Base-by-base conservation (phyloP, 1,140 invertebrate genomes). In the Zaprionus lachaisei region DNA sequence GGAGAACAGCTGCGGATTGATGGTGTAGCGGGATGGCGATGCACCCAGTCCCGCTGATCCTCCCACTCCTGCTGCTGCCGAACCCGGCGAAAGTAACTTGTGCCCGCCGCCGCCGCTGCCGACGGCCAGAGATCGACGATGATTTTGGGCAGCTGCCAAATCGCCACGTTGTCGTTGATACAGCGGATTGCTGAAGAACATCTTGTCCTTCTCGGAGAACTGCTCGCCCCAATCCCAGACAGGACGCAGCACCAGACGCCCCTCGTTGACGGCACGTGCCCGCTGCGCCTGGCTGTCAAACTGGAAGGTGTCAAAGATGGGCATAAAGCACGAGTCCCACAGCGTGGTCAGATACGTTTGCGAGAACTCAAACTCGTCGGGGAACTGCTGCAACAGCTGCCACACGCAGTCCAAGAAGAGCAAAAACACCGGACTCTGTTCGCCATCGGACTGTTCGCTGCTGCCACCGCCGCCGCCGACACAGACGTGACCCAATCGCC, bases 401-500 rank as follows among this genome's bases (percentile, higher is more conserved):
- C 97, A 98, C 56, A 97, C 96, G 93, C 97, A 98, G 92, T 99
- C 98, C 72, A 99, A 94, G 93, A 97, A 99, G 51, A 99, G 91
- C 24, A 99, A 94, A 92, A 99, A 98, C 49, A 99, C 93, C 1
- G 98, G 98, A 76, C 96, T 96, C 94, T 96, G 92, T 56, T 92
- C 87, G 41, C 86, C 73, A 5, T 83, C 93, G 73, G 94, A 91
- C 41, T 89, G 92, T 51, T 47, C 76, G 91, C 34, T 93, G 38
- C 38, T n/a, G 6, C 38, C 15, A 6, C 38, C 93, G 51, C 31
- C 28, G 26, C 49, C 34, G 77, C 94, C 15, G 0, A 64, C 38
- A 44, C 79, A 81, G 0, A 92, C 86, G 76, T 97, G 95, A 3
- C 95, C 95, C 54, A 96, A 93, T 58, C 97, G 94, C 75, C 95